A percentile compares a stretch with the other conserved stretches of the same genome.
phyloP scores from a whole-genome alignment of 1,140 invertebrate genomes.

The Zaprionus gabonicus region DNA sequence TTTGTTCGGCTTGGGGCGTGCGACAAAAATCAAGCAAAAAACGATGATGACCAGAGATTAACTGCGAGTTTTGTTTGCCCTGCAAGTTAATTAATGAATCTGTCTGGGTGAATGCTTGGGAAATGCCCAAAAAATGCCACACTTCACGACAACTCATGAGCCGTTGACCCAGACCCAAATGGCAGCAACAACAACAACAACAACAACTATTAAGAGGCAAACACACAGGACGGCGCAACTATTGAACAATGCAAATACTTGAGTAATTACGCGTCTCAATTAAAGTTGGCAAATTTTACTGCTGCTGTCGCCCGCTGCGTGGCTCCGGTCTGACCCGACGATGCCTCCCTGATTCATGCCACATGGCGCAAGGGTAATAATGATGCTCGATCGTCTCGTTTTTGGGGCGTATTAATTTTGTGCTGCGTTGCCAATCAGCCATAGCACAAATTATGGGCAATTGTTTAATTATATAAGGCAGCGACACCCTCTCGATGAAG shows the following conservation, averaged over 20 bases:
- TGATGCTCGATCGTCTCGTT: conserved; percentile 27
- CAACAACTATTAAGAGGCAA: conserved; percentile 26
- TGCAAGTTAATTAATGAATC: conserved; percentile 67
- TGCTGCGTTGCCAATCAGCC: conserved; percentile 65
- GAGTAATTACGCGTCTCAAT: conserved; percentile 69
- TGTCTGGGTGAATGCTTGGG: conserved; percentile 44
- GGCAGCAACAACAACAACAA: conserved; percentile 34
- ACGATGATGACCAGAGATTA: conserved; percentile 48
- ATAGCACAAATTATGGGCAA: conserved; percentile 73
- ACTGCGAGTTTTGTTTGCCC: conserved; percentile 53
- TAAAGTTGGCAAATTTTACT: conserved; percentile 50
- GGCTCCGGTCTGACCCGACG: conserved; percentile 36
- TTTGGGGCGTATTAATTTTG: conserved; percentile 56
- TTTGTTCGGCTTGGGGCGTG: conserved; percentile 63
- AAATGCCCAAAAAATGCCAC: conserved; percentile 50
- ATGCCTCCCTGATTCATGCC: conserved; percentile 18
- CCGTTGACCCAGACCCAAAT: conserved; percentile 72
- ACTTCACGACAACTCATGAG: conserved; percentile 55
- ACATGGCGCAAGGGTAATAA: conserved; percentile 51
- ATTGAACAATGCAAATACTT: conserved; percentile 53
- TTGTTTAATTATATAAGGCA: conserved; percentile 76
- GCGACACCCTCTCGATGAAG: conserved; percentile 51
- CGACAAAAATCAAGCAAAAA: conserved; percentile 48
- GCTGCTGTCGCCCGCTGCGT: conserved; percentile 43
- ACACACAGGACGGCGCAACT: conserved; percentile 3